Evolutionary conservation across 2,888 invertebrate genomes (phyloP).

Genomic region (Chaetogeoica ovagalla): DNA sequence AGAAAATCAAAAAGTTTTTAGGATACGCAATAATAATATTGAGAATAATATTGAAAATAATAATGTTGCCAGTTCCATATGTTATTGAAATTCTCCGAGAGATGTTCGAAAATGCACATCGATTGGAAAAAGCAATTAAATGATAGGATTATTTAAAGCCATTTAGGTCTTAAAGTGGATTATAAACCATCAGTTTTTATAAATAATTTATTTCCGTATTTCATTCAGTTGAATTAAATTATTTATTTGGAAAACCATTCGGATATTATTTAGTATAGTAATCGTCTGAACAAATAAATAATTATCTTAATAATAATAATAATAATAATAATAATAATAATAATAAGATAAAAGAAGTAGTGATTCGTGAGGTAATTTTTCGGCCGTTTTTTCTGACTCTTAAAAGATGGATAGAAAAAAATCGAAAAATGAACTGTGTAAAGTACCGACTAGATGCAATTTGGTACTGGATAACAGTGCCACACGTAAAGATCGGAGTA

Average conservation of each 20-base stretch:
- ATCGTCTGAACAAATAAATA: too few species aligned
- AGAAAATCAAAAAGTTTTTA: background rate
- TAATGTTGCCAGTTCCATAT: background rate
- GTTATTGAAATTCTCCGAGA: background rate
- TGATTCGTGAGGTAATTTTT: too few species aligned
- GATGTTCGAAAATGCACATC: background rate
- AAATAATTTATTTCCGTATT: background rate
- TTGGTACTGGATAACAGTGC: too few species aligned
- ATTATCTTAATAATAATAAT: too few species aligned
- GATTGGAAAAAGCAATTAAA: slow-evolving; percentile 29
- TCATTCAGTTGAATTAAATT: background rate
- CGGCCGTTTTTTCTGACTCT: too few species aligned
- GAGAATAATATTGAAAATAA: background rate
- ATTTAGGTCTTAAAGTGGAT: slow-evolving; percentile 7
- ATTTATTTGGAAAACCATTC: slow-evolving; percentile 4
- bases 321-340: background rate
- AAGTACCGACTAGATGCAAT: too few species aligned
- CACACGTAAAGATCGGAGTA: too few species aligned
- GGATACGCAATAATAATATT: background rate
- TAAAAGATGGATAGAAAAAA: too few species aligned
- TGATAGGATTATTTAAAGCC: slow-evolving; percentile 27
- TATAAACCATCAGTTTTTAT: slow-evolving; percentile 14
- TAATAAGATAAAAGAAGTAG: too few species aligned
- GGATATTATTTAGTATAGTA: too few species aligned
- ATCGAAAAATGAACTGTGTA: too few species aligned